Conservation (phyloP, 30 jellyfish, hydroid and myxozoan species). For the Sanderia malayensis region DNA sequence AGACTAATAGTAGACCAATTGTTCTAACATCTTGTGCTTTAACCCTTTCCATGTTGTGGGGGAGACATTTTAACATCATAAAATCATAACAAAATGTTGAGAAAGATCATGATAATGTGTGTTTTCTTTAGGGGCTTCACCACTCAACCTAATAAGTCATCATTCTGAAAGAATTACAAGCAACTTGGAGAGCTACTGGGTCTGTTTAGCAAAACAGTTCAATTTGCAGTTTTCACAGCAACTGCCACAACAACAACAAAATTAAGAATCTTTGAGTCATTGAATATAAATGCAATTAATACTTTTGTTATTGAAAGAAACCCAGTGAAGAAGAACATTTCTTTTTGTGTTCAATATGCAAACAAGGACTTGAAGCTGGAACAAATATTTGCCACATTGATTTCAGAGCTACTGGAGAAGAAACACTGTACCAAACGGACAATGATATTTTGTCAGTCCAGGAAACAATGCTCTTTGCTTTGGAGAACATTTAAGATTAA, state of each 20-base stretch:
- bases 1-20: too few relatives aligned
- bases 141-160: too few relatives aligned
- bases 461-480: not conserved
- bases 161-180: too few relatives aligned
- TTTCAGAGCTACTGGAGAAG: not conserved
- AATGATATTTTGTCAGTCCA: conserved; percentile 4
- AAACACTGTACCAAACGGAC: not conserved
- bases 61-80: too few relatives aligned
- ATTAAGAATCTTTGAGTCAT: not conserved
- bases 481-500: not conserved
- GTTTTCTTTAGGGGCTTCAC: too few relatives aligned
- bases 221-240: conserved; percentile 24
- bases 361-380: not conserved
- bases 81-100: too few relatives aligned
- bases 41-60: too few relatives aligned
- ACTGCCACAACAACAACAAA: conserved; percentile 12
- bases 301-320: not conserved
- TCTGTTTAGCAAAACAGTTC: too few relatives aligned
- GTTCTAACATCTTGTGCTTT: too few relatives aligned
- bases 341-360: not conserved
- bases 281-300: not conserved
- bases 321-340: not conserved
- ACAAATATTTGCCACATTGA: not conserved
- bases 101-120: too few relatives aligned
- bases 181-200: too few relatives aligned